Percentiles rank a stretch among this genome's conserved stretches.
Evolutionary conservation across 2,797 vertebrate species (phyloP).

Genomic region (Argya squamiceps): DNA sequence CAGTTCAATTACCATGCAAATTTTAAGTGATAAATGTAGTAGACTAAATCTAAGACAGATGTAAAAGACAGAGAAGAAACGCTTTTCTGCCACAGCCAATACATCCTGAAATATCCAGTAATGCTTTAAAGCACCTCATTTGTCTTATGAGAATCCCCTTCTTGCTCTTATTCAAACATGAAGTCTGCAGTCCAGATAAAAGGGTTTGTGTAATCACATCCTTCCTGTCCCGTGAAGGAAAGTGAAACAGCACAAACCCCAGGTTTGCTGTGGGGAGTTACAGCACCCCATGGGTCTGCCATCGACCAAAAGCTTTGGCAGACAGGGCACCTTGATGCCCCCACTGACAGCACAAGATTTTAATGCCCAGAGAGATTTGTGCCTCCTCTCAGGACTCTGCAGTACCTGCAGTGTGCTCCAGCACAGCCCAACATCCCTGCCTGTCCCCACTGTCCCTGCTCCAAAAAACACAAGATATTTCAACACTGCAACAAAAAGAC

Average conservation of each 20-base stretch:
- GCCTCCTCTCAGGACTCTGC: neutral
- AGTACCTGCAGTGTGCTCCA: neutral
- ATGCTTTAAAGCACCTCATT: neutral
- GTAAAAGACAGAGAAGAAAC: neutral
- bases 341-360: neutral
- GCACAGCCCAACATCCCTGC: neutral
- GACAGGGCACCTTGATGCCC: neutral
- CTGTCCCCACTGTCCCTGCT: rapidly evolving
- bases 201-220: neutral
- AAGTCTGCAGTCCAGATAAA: neutral
- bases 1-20: neutral
- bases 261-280: neutral
- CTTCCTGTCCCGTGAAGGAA: neutral
- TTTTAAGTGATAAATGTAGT: neutral
- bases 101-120: neutral
- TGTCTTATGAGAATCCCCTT: neutral
- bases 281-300: neutral
- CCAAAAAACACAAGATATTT: neutral
- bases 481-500: neutral
- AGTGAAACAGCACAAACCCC: neutral
- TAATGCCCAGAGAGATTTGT: neutral
- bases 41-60: neutral
- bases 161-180: neutral
- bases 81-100: neutral
- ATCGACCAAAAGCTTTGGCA: neutral